A percentile compares a stretch with the other conserved stretches of the same genome.
phyloP scores from a whole-genome alignment of 2,113 vertebrate genomes.

The Rhineura floridana region DNA sequence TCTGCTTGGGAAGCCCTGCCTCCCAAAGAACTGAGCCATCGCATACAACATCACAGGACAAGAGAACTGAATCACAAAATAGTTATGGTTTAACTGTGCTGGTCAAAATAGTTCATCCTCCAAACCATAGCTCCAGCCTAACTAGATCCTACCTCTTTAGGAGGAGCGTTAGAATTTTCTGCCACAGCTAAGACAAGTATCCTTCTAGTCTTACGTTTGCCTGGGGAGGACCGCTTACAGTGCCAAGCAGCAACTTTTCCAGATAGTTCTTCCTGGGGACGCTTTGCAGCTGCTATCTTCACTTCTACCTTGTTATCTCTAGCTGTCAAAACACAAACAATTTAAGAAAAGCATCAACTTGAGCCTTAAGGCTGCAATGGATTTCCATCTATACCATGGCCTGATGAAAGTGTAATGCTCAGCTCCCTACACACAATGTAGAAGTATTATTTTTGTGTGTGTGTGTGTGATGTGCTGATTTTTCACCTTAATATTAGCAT shows the following conservation, averaged over 20 bases:
- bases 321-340: neutral
- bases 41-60: neutral
- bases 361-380: neutral
- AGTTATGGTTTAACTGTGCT: neutral
- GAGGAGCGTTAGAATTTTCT: neutral
- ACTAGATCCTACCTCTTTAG: neutral
- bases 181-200: rapidly evolving
- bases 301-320: neutral
- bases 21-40: too few species aligned
- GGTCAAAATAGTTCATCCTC: neutral
- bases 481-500: too few species aligned
- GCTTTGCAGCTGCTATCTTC: rapidly evolving
- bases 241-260: neutral
- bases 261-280: rapidly evolving
- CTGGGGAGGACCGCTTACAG: rapidly evolving
- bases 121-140: too few species aligned
- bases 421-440: neutral
- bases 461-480: too few species aligned
- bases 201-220: conserved; percentile 6
- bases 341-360: neutral
- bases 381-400: neutral
- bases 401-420: neutral
- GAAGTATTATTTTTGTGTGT: too few species aligned
- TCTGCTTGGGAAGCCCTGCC: neutral
- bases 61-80: too few species aligned